These are phyloP conservation scores for Cataglyphis hispanica DNA, from an alignment of 1,140 invertebrate genomes.

Conservation along the genomic window DNA sequence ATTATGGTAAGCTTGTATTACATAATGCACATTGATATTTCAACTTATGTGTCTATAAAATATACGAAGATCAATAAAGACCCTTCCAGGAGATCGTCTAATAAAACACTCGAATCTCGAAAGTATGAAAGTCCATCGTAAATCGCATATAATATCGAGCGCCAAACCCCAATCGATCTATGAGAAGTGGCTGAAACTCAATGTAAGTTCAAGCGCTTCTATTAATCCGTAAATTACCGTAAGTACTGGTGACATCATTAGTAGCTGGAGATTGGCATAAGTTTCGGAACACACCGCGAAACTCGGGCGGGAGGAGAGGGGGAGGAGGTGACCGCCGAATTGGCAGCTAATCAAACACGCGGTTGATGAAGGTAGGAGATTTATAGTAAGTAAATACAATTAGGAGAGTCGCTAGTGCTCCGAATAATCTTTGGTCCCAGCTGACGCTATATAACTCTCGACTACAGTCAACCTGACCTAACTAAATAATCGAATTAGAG, in stretches of 20 bases:
- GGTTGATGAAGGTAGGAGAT: constrained; percentile 70
- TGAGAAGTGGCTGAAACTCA: background rate
- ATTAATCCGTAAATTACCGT: constrained; percentile 53
- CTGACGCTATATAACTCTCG: constrained; percentile 70
- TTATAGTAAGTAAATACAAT: constrained; percentile 81
- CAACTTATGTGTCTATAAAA: background rate
- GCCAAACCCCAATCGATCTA: background rate
- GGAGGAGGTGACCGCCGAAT: constrained; percentile 18
- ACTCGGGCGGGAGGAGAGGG: no score
- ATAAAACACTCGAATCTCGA: background rate
- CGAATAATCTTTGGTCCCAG: constrained; percentile 71
- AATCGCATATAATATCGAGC: background rate
- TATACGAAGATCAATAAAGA: background rate
- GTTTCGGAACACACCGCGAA: background rate
- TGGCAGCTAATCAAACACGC: constrained; percentile 73
- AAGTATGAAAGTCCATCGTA: background rate
- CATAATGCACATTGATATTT: background rate
- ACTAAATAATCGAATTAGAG: constrained; percentile 80
- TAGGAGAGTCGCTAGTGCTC: constrained; percentile 77
- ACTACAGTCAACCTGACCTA: constrained; percentile 75
- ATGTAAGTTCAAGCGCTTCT: constrained; percentile 8
- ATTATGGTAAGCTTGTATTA: background rate
- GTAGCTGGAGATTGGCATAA: constrained; percentile 9
- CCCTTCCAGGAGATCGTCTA: background rate
- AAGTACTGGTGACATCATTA: constrained; percentile 11